phyloP scores from a whole-genome alignment of 2,113 vertebrate species.

The Cheilinus undulatus region DNA sequence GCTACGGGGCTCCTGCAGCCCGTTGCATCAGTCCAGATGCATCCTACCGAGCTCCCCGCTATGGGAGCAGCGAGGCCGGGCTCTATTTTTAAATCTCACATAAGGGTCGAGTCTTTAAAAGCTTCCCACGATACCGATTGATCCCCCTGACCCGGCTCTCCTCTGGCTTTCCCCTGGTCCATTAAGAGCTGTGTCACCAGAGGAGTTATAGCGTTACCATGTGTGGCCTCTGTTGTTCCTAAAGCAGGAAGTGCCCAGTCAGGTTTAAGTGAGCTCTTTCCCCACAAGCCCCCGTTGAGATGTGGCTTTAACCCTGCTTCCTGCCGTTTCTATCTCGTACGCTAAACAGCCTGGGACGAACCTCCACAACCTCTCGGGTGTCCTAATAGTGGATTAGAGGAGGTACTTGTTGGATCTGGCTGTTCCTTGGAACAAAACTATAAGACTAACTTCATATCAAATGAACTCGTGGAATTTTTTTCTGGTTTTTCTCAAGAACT shows the following conservation, averaged over 20 bases:
- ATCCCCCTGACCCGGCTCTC: constrained; percentile 70
- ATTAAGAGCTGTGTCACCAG: constrained; percentile 76
- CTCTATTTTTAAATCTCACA: constrained; percentile 78
- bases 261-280: constrained; percentile 68
- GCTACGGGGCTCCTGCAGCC: constrained; percentile 39
- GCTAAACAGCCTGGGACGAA: constrained; percentile 45
- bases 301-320: constrained; percentile 59
- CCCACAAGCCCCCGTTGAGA: constrained; percentile 73
- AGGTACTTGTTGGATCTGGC: background rate
- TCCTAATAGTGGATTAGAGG: background rate
- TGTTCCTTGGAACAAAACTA: background rate
- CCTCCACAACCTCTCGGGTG: constrained; percentile 11
- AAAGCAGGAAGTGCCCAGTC: constrained; percentile 76
- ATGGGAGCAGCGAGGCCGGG: constrained; percentile 53
- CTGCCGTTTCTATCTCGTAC: constrained; percentile 52
- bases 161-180: constrained; percentile 68
- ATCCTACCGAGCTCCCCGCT: constrained; percentile 55
- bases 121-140: constrained; percentile 80
- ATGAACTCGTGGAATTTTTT: no score
- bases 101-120: constrained; percentile 75
- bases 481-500: no score
- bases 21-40: constrained; percentile 50
- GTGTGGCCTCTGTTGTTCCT: constrained; percentile 65
- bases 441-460: no score
- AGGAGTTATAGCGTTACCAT: constrained; percentile 69